A percentile compares a stretch with the other conserved stretches of the same genome.
Conservation (phyloP, 1,140 invertebrate species). For the Semibalanus balanoides region DNA sequence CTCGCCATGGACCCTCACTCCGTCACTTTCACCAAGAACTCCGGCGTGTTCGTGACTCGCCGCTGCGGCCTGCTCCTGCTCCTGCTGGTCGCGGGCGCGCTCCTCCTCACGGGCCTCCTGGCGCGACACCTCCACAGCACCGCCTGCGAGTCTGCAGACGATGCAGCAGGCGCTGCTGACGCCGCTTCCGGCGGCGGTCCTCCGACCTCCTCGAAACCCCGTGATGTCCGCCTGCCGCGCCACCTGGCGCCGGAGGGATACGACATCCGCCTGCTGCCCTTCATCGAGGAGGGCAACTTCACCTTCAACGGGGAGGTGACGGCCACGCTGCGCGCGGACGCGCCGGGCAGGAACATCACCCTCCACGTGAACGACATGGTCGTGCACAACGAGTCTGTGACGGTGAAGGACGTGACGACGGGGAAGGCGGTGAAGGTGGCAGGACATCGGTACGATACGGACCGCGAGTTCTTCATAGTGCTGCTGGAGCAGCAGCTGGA, state of each 20-base stretch:
- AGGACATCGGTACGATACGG: conserved; percentile 35
- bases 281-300: conserved; percentile 42
- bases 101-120: conserved; percentile 44
- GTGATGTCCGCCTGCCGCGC: conserved; percentile 34
- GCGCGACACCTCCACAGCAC: conserved; percentile 41
- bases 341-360: conserved; percentile 10
- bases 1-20: too few relatives aligned
- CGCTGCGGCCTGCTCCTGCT: conserved; percentile 26
- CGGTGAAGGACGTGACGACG: conserved; percentile 8
- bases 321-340: conserved; percentile 6
- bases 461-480: conserved; percentile 58
- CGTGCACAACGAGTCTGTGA: conserved; percentile 15
- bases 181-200: background rate
- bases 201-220: background rate
- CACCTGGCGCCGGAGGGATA: conserved; percentile 51
- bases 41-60: background rate
- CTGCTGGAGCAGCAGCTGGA: conserved; percentile 42
- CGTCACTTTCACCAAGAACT: too few relatives aligned
- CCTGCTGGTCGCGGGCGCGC: conserved; percentile 34
- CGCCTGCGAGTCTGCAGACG: background rate
- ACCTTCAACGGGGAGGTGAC: conserved; percentile 28
- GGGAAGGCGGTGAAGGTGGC: conserved; percentile 8
- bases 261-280: conserved; percentile 49
- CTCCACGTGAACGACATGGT: conserved; percentile 18
- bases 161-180: background rate